Conservation (phyloP, 1,140 invertebrate genomes). For the Daktulosphaira vitifoliae region DNA sequence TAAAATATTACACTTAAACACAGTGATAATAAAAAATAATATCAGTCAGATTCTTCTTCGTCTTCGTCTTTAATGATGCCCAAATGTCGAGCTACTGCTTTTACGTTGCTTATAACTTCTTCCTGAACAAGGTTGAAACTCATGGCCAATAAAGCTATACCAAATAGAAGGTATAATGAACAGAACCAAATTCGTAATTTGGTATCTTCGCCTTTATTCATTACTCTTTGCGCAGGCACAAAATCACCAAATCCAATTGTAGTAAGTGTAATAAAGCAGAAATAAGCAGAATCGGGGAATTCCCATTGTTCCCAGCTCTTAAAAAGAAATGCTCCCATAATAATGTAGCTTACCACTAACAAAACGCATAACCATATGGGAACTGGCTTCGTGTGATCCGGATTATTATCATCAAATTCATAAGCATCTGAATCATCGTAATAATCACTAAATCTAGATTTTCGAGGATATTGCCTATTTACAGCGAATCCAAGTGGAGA, state of each 20-base stretch:
- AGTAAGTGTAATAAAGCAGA: constrained; percentile 91
- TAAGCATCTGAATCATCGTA: constrained; percentile 38
- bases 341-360: constrained; percentile 79
- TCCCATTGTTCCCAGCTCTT: constrained; percentile 76
- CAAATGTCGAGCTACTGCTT: constrained; percentile 66
- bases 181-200: constrained; percentile 80
- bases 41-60: constrained; percentile 45
- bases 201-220: constrained; percentile 50
- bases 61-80: constrained; percentile 77
- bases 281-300: constrained; percentile 85
- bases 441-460: constrained; percentile 43
- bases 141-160: constrained; percentile 95
- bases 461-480: constrained; percentile 25
- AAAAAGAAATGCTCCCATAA: constrained; percentile 79
- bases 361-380: constrained; percentile 87
- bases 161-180: constrained; percentile 86
- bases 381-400: constrained; percentile 56
- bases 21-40: too few relatives aligned
- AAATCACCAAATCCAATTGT: constrained; percentile 94
- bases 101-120: constrained; percentile 79
- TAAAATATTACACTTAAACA: too few relatives aligned
- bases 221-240: constrained; percentile 71
- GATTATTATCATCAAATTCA: constrained; percentile 26
- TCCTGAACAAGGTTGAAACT: constrained; percentile 95
- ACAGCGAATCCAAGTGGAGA: constrained; percentile 58